Evolutionary conservation across 2,888 invertebrate genomes (phyloP).

Genomic region (Augiades crinisus): DNA sequence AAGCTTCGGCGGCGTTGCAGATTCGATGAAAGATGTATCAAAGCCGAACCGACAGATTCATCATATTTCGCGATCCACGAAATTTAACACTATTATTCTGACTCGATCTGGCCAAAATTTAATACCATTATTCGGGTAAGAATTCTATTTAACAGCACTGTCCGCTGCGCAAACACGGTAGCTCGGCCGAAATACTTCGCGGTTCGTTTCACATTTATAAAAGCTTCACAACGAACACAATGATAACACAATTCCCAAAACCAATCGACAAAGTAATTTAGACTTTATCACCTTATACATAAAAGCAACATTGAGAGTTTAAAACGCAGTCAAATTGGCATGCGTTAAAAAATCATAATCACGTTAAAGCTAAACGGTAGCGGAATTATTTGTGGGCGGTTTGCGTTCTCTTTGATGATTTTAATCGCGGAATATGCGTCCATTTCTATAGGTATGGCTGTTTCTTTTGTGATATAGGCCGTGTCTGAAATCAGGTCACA

Average conservation of each 20-base stretch:
- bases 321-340: constrained; percentile 14
- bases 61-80: constrained; percentile 68
- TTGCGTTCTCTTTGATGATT: constrained; percentile 42
- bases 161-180: constrained; percentile 71
- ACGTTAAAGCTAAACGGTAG: constrained; percentile 68
- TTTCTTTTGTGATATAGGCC: constrained; percentile 9
- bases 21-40: constrained; percentile 34
- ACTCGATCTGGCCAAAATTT: constrained; percentile 56
- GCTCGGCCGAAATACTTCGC: constrained; percentile 64
- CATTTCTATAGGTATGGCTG: not conserved
- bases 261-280: constrained; percentile 30
- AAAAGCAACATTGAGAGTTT: constrained; percentile 30
- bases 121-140: constrained; percentile 63
- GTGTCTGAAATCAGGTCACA: constrained; percentile 16
- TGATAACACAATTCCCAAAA: constrained; percentile 21
- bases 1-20: not conserved
- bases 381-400: constrained; percentile 61
- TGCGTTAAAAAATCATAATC: constrained; percentile 59
- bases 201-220: constrained; percentile 67
- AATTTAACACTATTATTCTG: constrained; percentile 75
- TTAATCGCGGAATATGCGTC: constrained; percentile 30
- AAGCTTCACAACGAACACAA: constrained; percentile 50
- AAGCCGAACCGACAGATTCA: constrained; percentile 65
- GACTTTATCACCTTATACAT: constrained; percentile 26
- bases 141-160: constrained; percentile 53